phyloP scores from a whole-genome alignment of 1,140 invertebrate species.

The Drosophila obscura region DNA sequence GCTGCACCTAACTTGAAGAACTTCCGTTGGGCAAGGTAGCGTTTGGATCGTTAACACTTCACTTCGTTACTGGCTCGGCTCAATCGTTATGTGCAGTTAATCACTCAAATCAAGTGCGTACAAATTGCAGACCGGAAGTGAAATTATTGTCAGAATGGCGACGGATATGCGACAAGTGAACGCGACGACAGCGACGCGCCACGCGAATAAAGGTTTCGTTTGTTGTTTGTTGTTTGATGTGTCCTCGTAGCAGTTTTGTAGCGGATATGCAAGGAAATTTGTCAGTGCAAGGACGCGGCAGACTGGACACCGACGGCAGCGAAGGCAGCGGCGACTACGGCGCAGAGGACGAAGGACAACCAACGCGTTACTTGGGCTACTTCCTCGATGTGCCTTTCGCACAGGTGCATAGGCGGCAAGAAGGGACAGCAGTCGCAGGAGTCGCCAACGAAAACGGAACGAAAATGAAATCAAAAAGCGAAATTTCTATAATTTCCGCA shows the following conservation, averaged over 20 bases:
- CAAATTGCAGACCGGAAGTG: slow-evolving; percentile 59
- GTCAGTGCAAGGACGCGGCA: slow-evolving; percentile 60
- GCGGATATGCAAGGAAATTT: slow-evolving; percentile 80
- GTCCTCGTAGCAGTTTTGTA: slow-evolving; percentile 31
- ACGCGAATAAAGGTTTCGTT: slow-evolving; percentile 61
- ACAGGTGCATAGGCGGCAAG: slow-evolving; percentile 36
- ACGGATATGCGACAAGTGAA: slow-evolving; percentile 70
- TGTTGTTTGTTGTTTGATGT: slow-evolving; percentile 20
- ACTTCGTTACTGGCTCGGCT: slow-evolving; percentile 12
- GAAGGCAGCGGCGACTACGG: slow-evolving; percentile 28
- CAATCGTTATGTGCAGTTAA: slow-evolving; percentile 24
- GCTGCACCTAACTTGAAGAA: neutral
- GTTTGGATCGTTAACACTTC: slow-evolving; percentile 20
- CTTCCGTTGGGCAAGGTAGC: slow-evolving; percentile 3
- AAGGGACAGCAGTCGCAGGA: neutral
- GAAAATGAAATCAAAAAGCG: slow-evolving; percentile 72
- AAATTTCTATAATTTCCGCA: slow-evolving; percentile 83
- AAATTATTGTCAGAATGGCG: slow-evolving; percentile 74
- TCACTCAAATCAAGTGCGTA: slow-evolving; percentile 53
- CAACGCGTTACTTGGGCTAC: slow-evolving; percentile 52
- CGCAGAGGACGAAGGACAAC: slow-evolving; percentile 11
- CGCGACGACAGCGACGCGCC: slow-evolving; percentile 51
- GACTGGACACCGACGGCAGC: slow-evolving; percentile 31
- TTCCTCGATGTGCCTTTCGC: slow-evolving; percentile 26
- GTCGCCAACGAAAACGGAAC: slow-evolving; percentile 53